Evolutionary conservation across 2,888 invertebrate species (phyloP).

Genomic region (Drosophila siamana): DNA sequence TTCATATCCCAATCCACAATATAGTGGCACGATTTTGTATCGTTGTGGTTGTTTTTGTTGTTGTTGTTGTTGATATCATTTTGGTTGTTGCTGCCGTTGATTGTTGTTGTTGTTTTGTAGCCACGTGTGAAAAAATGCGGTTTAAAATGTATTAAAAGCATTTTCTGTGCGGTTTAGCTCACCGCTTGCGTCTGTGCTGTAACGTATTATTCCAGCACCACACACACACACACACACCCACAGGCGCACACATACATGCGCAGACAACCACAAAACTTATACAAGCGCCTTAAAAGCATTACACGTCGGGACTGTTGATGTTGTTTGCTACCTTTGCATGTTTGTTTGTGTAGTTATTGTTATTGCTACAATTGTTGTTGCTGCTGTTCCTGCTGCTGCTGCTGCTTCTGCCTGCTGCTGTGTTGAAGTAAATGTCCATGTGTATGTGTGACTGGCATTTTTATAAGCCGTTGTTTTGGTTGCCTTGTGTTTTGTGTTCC

Average conservation of each 20-base stretch:
- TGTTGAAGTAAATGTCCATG: constrained; percentile 72
- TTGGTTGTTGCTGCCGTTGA: constrained; percentile 9
- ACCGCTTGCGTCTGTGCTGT: constrained; percentile 18
- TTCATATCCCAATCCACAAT: constrained; percentile 21
- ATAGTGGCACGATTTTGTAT: constrained; percentile 15
- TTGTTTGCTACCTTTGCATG: constrained; percentile 57
- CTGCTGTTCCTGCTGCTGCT: constrained; percentile 26
- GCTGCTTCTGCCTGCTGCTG: constrained; percentile 42
- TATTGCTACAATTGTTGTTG: constrained; percentile 40
- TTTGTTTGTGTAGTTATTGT: constrained; percentile 58
- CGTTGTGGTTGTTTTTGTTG: constrained; percentile 13
- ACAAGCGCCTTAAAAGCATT: constrained; percentile 67
- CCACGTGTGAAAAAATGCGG: constrained; percentile 80
- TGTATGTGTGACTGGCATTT: constrained; percentile 51
- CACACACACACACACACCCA: constrained; percentile 14
- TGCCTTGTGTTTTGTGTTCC: constrained; percentile 59
- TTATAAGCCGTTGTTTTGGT: constrained; percentile 74
- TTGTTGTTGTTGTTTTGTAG: constrained; percentile 51
- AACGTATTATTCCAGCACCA: constrained; percentile 7
- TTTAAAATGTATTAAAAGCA: constrained; percentile 79
- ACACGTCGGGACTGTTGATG: constrained; percentile 66
- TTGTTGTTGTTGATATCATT: constrained; percentile 18
- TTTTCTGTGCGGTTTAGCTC: constrained; percentile 63
- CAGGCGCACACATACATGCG: constrained; percentile 8
- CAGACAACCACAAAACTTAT: constrained; percentile 46